Conservation (phyloP, 1,140 invertebrate species). For the Trachymyrmex cornetzi region DNA sequence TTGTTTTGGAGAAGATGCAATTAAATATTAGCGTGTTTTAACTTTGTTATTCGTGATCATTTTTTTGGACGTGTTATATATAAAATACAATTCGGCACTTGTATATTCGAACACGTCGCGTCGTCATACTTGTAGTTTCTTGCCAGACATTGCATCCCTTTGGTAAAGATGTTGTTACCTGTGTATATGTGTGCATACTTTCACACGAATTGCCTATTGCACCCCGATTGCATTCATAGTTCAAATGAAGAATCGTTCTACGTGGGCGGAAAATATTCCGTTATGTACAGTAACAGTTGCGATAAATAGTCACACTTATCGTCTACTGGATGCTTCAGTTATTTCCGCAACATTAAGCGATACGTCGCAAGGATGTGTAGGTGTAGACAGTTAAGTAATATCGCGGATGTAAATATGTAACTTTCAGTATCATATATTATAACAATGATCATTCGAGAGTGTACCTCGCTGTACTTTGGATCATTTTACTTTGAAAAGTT, state of each 20-base stretch:
- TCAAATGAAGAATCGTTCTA: not conserved
- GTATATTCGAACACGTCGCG: constrained; percentile 51
- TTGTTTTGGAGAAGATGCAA: not conserved
- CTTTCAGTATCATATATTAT: not conserved
- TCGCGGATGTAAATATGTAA: constrained; percentile 17
- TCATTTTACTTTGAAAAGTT: not conserved
- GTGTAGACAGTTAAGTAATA: constrained; percentile 30
- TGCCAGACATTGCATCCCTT: constrained; percentile 46
- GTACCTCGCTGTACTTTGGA: not conserved
- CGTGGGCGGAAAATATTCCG: not conserved
- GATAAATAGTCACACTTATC: constrained; percentile 38
- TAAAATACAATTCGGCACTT: constrained; percentile 15
- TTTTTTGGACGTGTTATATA: not conserved
- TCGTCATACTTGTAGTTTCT: constrained; percentile 25
- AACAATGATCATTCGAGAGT: not conserved
- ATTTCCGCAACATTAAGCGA: constrained; percentile 21
- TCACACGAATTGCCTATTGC: constrained; percentile 38
- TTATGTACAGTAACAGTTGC: not conserved
- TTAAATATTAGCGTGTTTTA: not conserved
- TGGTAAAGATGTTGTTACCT: constrained; percentile 29
- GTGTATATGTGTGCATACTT: constrained; percentile 35
- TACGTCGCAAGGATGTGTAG: not conserved
- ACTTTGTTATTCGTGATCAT: not conserved
- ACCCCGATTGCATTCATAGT: constrained; percentile 47
- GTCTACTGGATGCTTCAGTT: not conserved